A percentile compares a stretch with the other conserved stretches of the same genome.
Conservation (phyloP, 2,888 invertebrate genomes). For the Neoitamus cyanurus region DNA sequence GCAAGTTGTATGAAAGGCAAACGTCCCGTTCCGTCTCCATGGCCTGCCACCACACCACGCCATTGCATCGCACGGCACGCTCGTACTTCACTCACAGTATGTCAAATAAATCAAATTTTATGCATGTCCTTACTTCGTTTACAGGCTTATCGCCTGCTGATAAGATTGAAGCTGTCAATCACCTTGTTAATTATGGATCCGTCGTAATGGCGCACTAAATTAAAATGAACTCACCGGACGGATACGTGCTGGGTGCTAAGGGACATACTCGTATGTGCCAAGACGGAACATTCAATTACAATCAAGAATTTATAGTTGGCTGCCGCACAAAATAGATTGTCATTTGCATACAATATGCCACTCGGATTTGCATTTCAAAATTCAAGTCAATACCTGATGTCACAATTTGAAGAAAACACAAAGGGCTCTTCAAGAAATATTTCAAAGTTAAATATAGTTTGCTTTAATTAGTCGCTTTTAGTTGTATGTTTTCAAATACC, state of each 20-base stretch:
- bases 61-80: background rate
- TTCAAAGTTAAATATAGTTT: too few relatives aligned
- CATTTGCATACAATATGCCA: slow-evolving; percentile 27
- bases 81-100: background rate
- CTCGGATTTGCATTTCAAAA: background rate
- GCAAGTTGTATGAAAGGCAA: background rate
- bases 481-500: too few relatives aligned
- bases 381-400: too few relatives aligned
- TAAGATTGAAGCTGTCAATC: slow-evolving; percentile 41
- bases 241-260: background rate
- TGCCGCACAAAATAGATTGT: slow-evolving; percentile 2
- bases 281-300: slow-evolving; percentile 26
- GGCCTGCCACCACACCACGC: too few relatives aligned
- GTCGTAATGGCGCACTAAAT: slow-evolving; percentile 24
- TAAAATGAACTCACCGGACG: slow-evolving; percentile 13
- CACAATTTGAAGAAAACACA: too few relatives aligned
- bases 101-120: slow-evolving; percentile 44
- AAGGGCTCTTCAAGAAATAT: too few relatives aligned
- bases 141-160: slow-evolving; percentile 14
- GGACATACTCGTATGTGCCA: background rate
- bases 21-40: background rate
- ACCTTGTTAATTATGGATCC: slow-evolving; percentile 26
- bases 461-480: too few relatives aligned
- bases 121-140: slow-evolving; percentile 2
- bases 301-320: slow-evolving; percentile 10